Evolutionary conservation across 2,797 vertebrate genomes (phyloP).

Genomic region (Oreortyx pictus): DNA sequence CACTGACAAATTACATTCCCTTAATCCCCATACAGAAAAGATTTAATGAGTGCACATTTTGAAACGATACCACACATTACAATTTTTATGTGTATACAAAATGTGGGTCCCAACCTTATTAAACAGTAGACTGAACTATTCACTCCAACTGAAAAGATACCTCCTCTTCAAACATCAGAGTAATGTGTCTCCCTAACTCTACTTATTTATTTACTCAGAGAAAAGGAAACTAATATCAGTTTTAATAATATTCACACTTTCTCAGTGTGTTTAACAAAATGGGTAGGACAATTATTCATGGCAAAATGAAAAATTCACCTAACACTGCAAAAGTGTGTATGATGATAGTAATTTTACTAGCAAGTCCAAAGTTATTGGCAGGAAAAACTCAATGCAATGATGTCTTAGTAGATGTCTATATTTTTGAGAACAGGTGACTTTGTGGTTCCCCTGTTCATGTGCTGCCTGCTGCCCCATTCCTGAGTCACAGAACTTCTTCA

Average conservation of each 20-base stretch:
- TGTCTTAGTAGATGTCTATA: not conserved
- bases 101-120: not conserved
- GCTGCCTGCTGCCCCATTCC: not conserved
- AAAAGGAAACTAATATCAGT: not conserved
- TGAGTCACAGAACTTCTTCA: rapidly evolving
- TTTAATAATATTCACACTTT: rapidly evolving
- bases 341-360: not conserved
- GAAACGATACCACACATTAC: conserved; percentile 1
- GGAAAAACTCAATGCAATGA: not conserved
- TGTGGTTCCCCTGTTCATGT: rapidly evolving
- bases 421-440: rapidly evolving
- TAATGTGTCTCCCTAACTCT: not conserved
- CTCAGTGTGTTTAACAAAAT: not conserved
- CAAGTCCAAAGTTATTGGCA: not conserved
- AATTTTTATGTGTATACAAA: conserved; percentile 17
- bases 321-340: not conserved
- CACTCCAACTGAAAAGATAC: not conserved
- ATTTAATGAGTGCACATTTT: conserved; percentile 48
- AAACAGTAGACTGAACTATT: not conserved
- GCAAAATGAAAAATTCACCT: not conserved
- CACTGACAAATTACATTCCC: conserved; percentile 63
- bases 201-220: not conserved
- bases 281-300: not conserved
- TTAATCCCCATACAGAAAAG: conserved; percentile 54
- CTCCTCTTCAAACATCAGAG: not conserved